Percentiles rank a stretch among this genome's conserved stretches.
Evolutionary conservation across 2,113 vertebrate species (phyloP).

Genomic region (Ptyas mucosa): DNA sequence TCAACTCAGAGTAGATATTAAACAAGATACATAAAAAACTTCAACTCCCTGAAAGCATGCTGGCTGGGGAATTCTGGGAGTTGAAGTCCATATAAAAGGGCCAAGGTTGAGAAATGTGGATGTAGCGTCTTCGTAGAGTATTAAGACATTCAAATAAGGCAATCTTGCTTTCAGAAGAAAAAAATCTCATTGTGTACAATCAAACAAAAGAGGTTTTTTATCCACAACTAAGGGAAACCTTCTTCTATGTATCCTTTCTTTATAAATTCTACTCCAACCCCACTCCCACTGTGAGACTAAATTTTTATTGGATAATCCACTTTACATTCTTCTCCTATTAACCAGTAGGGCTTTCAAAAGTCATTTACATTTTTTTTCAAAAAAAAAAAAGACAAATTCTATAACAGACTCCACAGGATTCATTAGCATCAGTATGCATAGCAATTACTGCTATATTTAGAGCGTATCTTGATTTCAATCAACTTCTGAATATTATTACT

Average conservation of each 20-base stretch:
- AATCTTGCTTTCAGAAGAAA: background rate
- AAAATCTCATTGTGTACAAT: background rate
- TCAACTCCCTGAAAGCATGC: background rate
- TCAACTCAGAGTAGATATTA: too few relatives aligned
- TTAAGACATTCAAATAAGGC: background rate
- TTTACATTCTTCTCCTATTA: background rate
- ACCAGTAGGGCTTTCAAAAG: background rate
- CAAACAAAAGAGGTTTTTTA: background rate
- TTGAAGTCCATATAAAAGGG: background rate
- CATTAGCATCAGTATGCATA: background rate
- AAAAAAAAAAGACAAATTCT: background rate
- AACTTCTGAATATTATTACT: background rate
- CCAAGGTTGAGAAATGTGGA: background rate
- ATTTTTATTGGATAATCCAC: background rate
- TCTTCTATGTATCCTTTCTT: background rate
- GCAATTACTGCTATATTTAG: background rate
- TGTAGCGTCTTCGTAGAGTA: background rate
- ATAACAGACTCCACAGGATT: background rate
- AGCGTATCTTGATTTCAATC: background rate
- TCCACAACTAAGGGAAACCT: background rate
- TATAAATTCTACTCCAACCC: background rate
- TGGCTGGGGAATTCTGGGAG: background rate
- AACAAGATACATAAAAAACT: too few relatives aligned
- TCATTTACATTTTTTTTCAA: background rate
- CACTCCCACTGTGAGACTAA: background rate